Conservation (phyloP, 2,888 invertebrate species). For the Scelioninae gen. 1 region DNA sequence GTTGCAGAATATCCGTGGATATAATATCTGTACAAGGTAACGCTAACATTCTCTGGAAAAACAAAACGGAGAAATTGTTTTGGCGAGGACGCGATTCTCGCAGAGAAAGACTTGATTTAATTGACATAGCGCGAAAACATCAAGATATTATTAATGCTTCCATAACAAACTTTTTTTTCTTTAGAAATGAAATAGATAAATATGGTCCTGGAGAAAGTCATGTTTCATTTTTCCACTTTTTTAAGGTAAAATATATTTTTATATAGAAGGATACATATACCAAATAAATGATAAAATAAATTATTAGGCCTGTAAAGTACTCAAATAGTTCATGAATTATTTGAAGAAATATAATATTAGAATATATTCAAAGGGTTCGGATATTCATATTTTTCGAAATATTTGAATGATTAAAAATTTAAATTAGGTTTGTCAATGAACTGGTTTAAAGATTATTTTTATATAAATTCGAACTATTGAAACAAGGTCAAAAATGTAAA, state of each 20-base stretch:
- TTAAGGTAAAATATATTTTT: slow-evolving; percentile 88
- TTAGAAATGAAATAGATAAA: slow-evolving; percentile 91
- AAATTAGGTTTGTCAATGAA: no score
- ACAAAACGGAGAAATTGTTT: slow-evolving; percentile 91
- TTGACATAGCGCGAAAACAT: slow-evolving; percentile 90
- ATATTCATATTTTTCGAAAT: no score
- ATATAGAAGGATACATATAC: no score
- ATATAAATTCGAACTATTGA: no score
- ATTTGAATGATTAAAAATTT: no score
- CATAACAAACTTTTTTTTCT: slow-evolving; percentile 90
- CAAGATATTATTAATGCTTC: slow-evolving; percentile 91
- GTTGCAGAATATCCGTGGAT: slow-evolving; percentile 91
- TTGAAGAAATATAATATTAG: no score
- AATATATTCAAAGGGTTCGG: no score
- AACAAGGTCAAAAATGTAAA: no score
- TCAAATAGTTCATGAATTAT: no score
- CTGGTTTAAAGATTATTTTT: no score
- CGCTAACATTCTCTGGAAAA: slow-evolving; percentile 89
- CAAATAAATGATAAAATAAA: no score
- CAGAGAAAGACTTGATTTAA: slow-evolving; percentile 92
- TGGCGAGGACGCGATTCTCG: slow-evolving; percentile 97
- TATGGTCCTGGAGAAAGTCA: slow-evolving; percentile 94
- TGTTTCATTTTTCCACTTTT: slow-evolving; percentile 89
- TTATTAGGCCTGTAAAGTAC: no score
- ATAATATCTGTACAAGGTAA: slow-evolving; percentile 95